phyloP scores from a whole-genome alignment of 1,140 invertebrate species.

The Teleopsis dalmanni region DNA sequence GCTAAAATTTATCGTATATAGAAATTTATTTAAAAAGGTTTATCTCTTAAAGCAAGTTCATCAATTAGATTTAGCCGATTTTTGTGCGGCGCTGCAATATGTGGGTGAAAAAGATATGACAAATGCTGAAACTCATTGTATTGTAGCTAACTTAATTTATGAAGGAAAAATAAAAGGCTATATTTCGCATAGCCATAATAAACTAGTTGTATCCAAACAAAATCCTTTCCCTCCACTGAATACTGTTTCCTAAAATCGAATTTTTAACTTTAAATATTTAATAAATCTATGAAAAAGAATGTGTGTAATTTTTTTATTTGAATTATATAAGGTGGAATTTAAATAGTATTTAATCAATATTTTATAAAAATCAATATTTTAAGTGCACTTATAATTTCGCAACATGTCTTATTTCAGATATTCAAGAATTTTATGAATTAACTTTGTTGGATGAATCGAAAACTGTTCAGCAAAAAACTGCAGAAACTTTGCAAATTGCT shows the following conservation, averaged over 20 bases:
- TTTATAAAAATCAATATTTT: too few species aligned
- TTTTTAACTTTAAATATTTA: too few species aligned
- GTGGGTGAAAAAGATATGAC: constrained; percentile 79
- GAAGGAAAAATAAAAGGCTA: constrained; percentile 95
- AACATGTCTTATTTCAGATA: constrained; percentile 70
- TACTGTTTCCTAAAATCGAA: constrained; percentile 12
- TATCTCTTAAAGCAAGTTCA: constrained; percentile 79
- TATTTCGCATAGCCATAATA: constrained; percentile 94
- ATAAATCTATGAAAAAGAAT: too few species aligned
- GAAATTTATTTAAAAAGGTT: constrained; percentile 96
- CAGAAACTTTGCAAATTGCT: constrained; percentile 90
- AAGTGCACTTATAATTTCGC: not conserved
- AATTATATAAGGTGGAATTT: too few species aligned
- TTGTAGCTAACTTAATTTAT: constrained; percentile 92
- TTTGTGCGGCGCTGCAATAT: constrained; percentile 72
- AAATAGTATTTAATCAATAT: too few species aligned
- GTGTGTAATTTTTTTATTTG: too few species aligned
- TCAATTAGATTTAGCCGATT: constrained; percentile 80
- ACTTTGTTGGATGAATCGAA: constrained; percentile 93
- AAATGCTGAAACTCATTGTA: constrained; percentile 90
- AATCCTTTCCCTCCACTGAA: constrained; percentile 83
- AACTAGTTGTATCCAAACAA: constrained; percentile 94
- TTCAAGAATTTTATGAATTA: constrained; percentile 97
- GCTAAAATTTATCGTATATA: constrained; percentile 87
- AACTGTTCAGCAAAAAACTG: constrained; percentile 89